Evolutionary conservation across 2,113 vertebrate species (phyloP).

Genomic region (Todiramphus chloris): DNA sequence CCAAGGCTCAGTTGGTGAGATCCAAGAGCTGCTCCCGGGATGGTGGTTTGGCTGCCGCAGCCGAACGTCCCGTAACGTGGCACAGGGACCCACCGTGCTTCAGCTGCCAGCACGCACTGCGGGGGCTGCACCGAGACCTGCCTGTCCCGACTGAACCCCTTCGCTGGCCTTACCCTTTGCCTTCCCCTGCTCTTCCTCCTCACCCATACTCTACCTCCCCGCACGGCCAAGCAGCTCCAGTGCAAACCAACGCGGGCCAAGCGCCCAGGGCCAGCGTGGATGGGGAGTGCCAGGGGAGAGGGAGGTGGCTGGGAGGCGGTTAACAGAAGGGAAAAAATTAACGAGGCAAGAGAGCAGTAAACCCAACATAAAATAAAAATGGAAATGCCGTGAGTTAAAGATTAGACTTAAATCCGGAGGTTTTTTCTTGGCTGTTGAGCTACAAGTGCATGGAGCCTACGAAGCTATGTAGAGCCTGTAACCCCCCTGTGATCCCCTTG

Average conservation of each 20-base stretch:
- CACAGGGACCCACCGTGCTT: accelerated
- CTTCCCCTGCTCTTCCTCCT: not conserved
- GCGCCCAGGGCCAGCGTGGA: accelerated
- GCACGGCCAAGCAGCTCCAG: not conserved
- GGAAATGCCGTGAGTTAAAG: conserved; percentile 24
- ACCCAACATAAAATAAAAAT: not conserved
- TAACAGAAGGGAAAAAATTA: not conserved
- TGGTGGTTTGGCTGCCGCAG: accelerated
- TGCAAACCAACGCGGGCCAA: accelerated
- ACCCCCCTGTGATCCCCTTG: not conserved
- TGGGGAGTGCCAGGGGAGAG: not conserved
- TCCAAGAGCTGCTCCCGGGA: not conserved
- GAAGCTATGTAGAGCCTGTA: accelerated
- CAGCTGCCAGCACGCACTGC: accelerated
- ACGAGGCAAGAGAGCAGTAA: not conserved
- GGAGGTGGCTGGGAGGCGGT: not conserved
- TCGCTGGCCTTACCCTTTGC: not conserved
- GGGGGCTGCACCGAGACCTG: accelerated
- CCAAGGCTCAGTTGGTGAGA: not conserved
- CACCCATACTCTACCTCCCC: not conserved
- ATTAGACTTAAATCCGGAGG: not conserved
- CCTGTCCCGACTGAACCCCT: not conserved
- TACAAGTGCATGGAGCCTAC: not conserved
- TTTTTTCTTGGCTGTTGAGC: not conserved
- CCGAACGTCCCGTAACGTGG: accelerated